These are phyloP conservation scores for Bettongia penicillata DNA, from an alignment of 2,113 vertebrate genomes.

Conservation along the genomic window DNA sequence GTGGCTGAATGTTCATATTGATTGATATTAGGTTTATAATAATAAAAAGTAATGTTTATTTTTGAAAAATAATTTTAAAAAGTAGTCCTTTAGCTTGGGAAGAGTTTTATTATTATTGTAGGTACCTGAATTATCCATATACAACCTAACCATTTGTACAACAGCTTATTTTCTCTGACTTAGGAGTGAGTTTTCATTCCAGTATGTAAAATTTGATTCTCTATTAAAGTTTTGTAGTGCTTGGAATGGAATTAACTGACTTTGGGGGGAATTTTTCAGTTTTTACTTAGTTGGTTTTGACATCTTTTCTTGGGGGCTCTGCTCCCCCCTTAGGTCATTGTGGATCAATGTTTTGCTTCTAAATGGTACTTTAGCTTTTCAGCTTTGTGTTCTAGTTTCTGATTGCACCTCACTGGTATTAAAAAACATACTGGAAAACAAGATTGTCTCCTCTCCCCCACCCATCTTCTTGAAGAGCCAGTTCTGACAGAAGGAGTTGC, in stretches of 20 bases:
- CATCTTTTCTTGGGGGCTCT: neutral
- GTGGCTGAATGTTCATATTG: neutral
- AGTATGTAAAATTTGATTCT: neutral
- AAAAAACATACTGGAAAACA: neutral
- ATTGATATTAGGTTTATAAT: neutral
- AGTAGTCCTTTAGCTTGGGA: neutral
- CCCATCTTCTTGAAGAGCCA: neutral
- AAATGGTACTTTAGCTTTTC: neutral
- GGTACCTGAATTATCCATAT: no score
- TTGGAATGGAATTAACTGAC: neutral
- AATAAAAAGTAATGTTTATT: neutral
- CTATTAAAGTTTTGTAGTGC: neutral
- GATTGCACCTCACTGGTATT: neutral
- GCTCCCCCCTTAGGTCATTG: neutral
- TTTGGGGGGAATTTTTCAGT: neutral
- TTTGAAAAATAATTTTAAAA: neutral
- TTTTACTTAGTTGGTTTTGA: neutral
- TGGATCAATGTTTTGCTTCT: neutral
- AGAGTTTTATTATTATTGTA: neutral
- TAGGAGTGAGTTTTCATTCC: no score
- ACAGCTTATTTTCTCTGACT: no score
- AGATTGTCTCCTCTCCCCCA: neutral
- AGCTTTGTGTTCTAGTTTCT: neutral
- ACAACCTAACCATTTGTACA: no score
- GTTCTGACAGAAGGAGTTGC: neutral